These are phyloP conservation scores for Hirudo medicinalis DNA, from an alignment of 1,140 invertebrate species.

Conservation along the genomic window DNA sequence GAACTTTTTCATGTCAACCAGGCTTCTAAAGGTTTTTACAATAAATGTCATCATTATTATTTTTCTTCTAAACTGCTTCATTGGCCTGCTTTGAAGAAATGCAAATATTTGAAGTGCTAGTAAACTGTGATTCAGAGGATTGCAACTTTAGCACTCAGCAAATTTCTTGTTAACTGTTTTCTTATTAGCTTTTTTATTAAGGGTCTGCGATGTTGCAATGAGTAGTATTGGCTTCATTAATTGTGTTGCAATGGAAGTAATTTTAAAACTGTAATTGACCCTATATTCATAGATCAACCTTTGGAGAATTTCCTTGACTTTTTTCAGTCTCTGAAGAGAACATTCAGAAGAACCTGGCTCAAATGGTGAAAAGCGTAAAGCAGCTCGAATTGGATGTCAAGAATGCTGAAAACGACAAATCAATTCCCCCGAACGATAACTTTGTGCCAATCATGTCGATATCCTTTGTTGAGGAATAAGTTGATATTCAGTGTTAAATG, in stretches of 20 bases:
- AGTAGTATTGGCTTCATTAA: not conserved
- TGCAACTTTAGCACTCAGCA: too few relatives aligned
- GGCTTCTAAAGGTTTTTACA: constrained; percentile 40
- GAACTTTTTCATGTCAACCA: constrained; percentile 65
- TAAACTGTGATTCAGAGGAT: too few relatives aligned
- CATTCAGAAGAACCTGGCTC: constrained; percentile 65
- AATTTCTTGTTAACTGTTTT: too few relatives aligned
- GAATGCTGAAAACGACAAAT: constrained; percentile 55
- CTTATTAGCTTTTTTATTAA: too few relatives aligned
- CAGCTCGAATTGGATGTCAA: constrained; percentile 74
- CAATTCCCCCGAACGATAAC: constrained; percentile 50
- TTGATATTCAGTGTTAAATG: not conserved
- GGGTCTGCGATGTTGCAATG: not conserved
- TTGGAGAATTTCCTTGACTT: not conserved
- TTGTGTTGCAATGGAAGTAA: too few relatives aligned
- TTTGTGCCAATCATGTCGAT: constrained; percentile 72
- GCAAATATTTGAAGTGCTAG: too few relatives aligned
- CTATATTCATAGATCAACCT: too few relatives aligned
- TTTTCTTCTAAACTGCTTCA: not conserved
- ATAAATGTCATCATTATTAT: not conserved
- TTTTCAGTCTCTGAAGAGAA: constrained; percentile 65
- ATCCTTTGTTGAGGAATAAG: constrained; percentile 40
- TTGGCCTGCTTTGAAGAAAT: not conserved
- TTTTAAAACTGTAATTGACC: too few relatives aligned
- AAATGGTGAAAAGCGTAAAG: constrained; percentile 71